These are phyloP conservation scores for Salmo trutta DNA, from an alignment of 2,797 vertebrate species.

Conservation along the genomic window DNA sequence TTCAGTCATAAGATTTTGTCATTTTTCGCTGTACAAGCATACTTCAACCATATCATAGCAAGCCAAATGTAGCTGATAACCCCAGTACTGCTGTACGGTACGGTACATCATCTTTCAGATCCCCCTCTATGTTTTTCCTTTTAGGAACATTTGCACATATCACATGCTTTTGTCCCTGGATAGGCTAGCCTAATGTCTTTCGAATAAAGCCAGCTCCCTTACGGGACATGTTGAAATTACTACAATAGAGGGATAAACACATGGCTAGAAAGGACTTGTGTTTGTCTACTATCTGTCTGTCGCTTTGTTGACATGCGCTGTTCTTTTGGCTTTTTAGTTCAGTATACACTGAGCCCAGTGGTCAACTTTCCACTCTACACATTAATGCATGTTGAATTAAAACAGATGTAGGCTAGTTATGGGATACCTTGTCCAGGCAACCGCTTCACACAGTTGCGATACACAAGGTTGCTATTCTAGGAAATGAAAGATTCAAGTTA, in stretches of 20 bases:
- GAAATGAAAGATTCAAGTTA: no score
- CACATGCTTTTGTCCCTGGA: conserved; percentile 57
- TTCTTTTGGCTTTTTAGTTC: not conserved
- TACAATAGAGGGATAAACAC: conserved; percentile 45
- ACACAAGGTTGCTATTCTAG: no score
- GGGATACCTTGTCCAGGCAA: not conserved
- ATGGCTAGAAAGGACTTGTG: not conserved
- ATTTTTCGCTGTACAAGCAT: not conserved
- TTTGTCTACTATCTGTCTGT: not conserved
- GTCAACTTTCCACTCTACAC: not conserved
- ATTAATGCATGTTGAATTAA: not conserved
- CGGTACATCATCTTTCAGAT: not conserved
- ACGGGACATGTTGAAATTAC: conserved; percentile 55
- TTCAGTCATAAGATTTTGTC: not conserved
- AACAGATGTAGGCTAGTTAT: not conserved
- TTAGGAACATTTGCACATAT: conserved; percentile 55
- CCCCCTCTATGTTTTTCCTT: conserved; percentile 45
- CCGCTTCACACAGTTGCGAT: no score
- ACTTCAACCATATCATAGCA: not conserved
- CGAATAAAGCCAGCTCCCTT: conserved; percentile 53
- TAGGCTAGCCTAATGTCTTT: conserved; percentile 35
- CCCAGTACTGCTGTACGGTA: conserved; percentile 35
- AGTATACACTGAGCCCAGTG: not conserved
- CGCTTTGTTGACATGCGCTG: not conserved
- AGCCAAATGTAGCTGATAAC: not conserved